Evolutionary conservation across 2,113 vertebrate species (phyloP), one percentile per base, ranked within the genome.

Genomic region (Thunnus maccoyii): DNA sequence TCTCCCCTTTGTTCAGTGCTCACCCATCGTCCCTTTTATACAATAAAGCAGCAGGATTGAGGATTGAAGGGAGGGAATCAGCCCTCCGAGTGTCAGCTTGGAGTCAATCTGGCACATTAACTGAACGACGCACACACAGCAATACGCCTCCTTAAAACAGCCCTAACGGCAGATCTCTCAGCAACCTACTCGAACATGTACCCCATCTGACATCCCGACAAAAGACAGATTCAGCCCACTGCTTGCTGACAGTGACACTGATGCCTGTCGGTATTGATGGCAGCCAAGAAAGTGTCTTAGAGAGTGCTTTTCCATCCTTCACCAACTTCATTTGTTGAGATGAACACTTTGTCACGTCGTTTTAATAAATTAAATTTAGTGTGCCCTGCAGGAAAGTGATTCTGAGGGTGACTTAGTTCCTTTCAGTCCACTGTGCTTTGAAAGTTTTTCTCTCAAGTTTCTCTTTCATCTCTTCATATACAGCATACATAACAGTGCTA

Each of bases 91-190:
- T 46, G 30, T 67, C 68, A 41, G 60, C 52, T 65, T 51, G 48
- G 64, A 83, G 84, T 90, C 90, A 92, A 71, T 93, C 86, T 89
- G 90, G 83, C 72, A 64, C 52, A 5, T 74, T 86, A 89, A 88
- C 72, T 67, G 51, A 70, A 51, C 25, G 5, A 48, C 36, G 20
- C 11, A 25, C 70, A 61, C 55, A 27, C 60, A 10, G 61, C 18
- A 48, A 73, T 41, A 58, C 16, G 67, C 80, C 65, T 63, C 41
- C 64, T 63, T 51, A 52, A 67, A 86, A 84, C 50, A 2, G 20
- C 32, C 62, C 67, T 56, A 84, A 77, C 65, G 64, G 69, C 65
- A 79, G 56, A 82, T 62, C 51, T 80, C 50, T 74, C 71, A 22
- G 65, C 51, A 17, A 58, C 71, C 63, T 46, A 47, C 72, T 66